phyloP scores from a whole-genome alignment of 2,888 invertebrate genomes.

The Andrena flavipes region DNA sequence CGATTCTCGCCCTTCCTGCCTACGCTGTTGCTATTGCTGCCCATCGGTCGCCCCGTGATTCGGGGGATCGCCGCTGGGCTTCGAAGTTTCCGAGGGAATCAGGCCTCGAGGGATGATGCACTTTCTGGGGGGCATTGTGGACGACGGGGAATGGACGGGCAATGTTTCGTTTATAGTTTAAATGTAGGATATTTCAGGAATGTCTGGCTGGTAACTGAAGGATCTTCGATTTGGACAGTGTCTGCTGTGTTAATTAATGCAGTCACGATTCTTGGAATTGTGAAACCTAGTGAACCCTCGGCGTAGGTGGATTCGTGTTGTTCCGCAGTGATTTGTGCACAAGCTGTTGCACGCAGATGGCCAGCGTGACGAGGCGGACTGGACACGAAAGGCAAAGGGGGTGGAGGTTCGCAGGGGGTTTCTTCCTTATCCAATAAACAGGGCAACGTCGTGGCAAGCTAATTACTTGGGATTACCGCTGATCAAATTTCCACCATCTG shows the following conservation, averaged over 20 bases:
- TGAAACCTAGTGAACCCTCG: too few species aligned
- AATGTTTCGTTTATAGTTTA: too few species aligned
- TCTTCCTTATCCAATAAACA: constrained; percentile 30
- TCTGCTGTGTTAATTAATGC: too few species aligned
- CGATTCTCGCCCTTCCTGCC: neutral
- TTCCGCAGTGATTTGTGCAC: neutral
- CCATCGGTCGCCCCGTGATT: constrained; percentile 26
- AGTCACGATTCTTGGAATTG: too few species aligned
- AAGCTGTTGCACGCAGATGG: constrained; percentile 16
- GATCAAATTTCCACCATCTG: constrained; percentile 68
- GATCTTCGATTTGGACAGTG: too few species aligned
- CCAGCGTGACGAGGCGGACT: neutral
- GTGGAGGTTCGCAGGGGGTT: neutral
- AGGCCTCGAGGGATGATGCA: neutral
- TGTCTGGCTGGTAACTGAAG: too few species aligned
- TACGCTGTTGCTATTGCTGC: neutral
- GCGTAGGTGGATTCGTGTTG: neutral
- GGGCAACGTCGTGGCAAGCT: constrained; percentile 28
- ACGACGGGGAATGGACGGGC: neutral
- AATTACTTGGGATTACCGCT: constrained; percentile 60
- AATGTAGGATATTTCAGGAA: too few species aligned
- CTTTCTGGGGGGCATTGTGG: neutral
- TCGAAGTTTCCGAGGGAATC: constrained; percentile 31
- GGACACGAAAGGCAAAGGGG: neutral
- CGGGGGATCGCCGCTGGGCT: constrained; percentile 18